Evolutionary conservation across 2,797 vertebrate species (phyloP).

Genomic region (Carapus acus): DNA sequence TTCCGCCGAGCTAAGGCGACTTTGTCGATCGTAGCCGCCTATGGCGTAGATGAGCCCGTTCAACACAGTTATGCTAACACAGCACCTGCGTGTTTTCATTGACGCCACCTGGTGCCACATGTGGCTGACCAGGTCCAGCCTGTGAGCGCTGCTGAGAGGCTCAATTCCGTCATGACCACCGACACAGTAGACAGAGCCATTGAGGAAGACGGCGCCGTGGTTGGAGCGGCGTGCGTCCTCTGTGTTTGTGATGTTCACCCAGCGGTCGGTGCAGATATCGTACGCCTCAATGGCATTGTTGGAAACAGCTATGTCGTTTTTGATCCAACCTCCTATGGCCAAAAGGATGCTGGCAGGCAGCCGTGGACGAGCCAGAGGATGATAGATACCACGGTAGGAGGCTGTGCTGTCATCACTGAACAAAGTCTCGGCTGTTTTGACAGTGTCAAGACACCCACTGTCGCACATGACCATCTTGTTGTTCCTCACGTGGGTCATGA

Average conservation of each 20-base stretch:
- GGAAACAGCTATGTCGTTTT: too few species aligned
- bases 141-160: conserved; percentile 60
- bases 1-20: conserved; percentile 68
- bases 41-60: conserved; percentile 23
- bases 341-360: conserved; percentile 73
- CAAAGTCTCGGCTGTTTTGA: background rate
- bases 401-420: background rate
- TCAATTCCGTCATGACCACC: conserved; percentile 68
- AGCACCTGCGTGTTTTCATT: conserved; percentile 53
- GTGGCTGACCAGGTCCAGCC: conserved; percentile 5
- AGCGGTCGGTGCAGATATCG: conserved; percentile 68
- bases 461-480: background rate
- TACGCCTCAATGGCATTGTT: conserved; percentile 75
- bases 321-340: conserved; percentile 74
- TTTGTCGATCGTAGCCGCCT: conserved; percentile 43
- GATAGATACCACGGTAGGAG: background rate
- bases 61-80: conserved; percentile 54
- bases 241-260: conserved; percentile 67
- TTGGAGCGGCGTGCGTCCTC: conserved; percentile 69
- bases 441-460: background rate
- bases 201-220: conserved; percentile 56
- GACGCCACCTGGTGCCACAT: conserved; percentile 17
- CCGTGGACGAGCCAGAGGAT: conserved; percentile 55
- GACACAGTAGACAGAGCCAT: conserved; percentile 41
- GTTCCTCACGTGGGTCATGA: conserved; percentile 1